A percentile compares a stretch with the other conserved stretches of the same genome.
Conservation (phyloP, 2,797 vertebrate genomes). For the Siniperca undulata region DNA sequence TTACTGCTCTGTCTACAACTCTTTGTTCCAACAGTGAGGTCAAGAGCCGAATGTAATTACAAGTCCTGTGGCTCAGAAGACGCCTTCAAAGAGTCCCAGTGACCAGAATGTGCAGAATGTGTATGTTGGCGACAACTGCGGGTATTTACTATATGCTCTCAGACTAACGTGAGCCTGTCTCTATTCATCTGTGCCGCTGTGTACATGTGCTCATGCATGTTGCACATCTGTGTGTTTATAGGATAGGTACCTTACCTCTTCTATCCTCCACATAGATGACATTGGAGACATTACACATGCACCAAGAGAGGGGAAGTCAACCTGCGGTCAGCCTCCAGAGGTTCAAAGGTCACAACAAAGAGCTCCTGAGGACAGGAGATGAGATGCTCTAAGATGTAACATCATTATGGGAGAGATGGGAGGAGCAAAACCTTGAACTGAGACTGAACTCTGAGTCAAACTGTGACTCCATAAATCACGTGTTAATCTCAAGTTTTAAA, state of each 20-base stretch:
- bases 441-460: conserved; percentile 52
- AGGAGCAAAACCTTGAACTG: conserved; percentile 58
- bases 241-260: conserved; percentile 1
- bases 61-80: conserved; percentile 28
- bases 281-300: conserved; percentile 32
- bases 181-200: conserved; percentile 11
- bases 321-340: conserved; percentile 56
- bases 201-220: conserved; percentile 2
- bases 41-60: conserved; percentile 52
- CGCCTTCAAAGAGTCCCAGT: conserved; percentile 54
- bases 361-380: conserved; percentile 47
- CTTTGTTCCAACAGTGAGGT: conserved; percentile 31
- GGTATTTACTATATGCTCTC: conserved; percentile 34
- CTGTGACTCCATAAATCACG: conserved; percentile 19
- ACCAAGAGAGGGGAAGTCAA: conserved; percentile 49
- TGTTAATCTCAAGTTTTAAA: conserved; percentile 19
- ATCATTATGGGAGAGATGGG: conserved; percentile 31
- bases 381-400: conserved; percentile 48
- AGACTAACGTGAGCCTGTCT: background rate
- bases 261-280: conserved; percentile 27
- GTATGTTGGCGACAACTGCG: conserved; percentile 19
- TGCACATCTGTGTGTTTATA: background rate
- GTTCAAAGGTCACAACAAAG: conserved; percentile 61
- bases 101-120: conserved; percentile 72
- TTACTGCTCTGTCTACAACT: conserved; percentile 24